Conservation (phyloP, 1,140 invertebrate species). For the Ips nitidus region DNA sequence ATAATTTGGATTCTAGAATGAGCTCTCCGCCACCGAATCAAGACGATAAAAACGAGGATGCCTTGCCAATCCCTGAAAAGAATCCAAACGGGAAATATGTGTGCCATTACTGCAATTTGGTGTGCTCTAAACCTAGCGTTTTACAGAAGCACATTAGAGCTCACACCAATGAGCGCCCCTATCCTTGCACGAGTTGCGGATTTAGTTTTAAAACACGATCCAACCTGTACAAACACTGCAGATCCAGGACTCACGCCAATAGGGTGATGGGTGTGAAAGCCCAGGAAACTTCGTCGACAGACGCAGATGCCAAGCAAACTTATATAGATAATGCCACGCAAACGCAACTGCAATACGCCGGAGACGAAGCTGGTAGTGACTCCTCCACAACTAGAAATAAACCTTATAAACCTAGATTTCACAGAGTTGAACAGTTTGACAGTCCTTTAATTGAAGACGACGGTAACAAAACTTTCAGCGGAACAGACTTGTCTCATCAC, state of each 20-base stretch:
- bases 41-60: slow-evolving; percentile 34
- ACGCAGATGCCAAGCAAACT: slow-evolving; percentile 23
- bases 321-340: slow-evolving; percentile 23
- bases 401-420: slow-evolving; percentile 51
- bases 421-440: slow-evolving; percentile 42
- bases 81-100: slow-evolving; percentile 63
- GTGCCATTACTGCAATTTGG: slow-evolving; percentile 84
- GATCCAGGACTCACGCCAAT: slow-evolving; percentile 75
- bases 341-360: slow-evolving; percentile 58
- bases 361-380: slow-evolving; percentile 62
- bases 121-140: slow-evolving; percentile 91
- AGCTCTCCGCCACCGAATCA: slow-evolving; percentile 25
- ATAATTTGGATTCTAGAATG: slow-evolving; percentile 14
- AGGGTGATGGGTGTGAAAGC: slow-evolving; percentile 49
- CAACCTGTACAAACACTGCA: slow-evolving; percentile 89
- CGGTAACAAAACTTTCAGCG: slow-evolving; percentile 32
- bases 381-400: slow-evolving; percentile 35
- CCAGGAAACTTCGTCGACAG: slow-evolving; percentile 35
- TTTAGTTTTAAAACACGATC: slow-evolving; percentile 94
- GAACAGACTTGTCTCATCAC: slow-evolving; percentile 42
- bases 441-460: slow-evolving; percentile 36
- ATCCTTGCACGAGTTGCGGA: slow-evolving; percentile 84
- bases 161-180: slow-evolving; percentile 91
- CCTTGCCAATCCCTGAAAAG: slow-evolving; percentile 32
- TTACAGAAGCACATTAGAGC: slow-evolving; percentile 90